Conservation (phyloP, 2,797 vertebrate genomes). For the Capromys pilorides region DNA sequence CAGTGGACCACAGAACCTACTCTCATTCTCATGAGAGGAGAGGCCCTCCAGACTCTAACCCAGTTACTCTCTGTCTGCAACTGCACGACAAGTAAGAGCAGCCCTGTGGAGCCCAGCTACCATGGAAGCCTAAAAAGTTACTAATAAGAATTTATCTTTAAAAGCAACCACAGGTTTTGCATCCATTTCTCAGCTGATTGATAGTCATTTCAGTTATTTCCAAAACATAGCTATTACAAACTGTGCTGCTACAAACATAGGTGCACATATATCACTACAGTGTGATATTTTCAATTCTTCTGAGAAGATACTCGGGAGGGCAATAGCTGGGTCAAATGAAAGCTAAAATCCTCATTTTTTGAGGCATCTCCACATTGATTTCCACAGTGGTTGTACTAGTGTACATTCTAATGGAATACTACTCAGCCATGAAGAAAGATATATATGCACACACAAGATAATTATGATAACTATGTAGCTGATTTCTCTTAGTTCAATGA, state of each 20-base stretch:
- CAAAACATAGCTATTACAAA: neutral
- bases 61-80: neutral
- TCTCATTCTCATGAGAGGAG: neutral
- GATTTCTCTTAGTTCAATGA: neutral
- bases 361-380: neutral
- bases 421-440: neutral
- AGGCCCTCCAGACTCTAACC: neutral
- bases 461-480: neutral
- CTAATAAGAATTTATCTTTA: neutral
- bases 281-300: neutral
- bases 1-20: neutral
- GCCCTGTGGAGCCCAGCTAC: neutral
- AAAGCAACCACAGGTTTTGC: no score
- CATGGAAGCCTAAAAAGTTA: neutral
- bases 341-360: neutral
- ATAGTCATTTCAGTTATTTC: neutral
- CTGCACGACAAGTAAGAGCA: neutral
- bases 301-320: neutral
- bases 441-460: neutral
- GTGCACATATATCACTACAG: neutral
- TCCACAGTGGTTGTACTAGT: neutral
- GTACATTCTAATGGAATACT: neutral
- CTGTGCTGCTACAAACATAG: neutral
- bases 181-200: no score
- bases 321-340: neutral